These are phyloP conservation scores for Sebastiscus albofasciatus DNA, from an alignment of 2,797 vertebrate species.

Conservation along the genomic window DNA sequence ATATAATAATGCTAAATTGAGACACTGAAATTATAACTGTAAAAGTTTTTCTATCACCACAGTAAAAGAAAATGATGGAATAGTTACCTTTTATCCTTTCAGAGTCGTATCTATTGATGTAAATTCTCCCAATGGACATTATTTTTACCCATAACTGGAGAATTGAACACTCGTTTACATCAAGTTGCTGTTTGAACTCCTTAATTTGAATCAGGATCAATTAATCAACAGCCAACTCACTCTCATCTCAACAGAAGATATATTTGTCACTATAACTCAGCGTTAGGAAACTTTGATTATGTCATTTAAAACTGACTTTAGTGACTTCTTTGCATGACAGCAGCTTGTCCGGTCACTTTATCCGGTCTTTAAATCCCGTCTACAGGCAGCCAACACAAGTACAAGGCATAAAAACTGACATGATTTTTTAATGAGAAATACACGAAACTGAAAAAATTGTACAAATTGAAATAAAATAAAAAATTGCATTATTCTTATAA, in stretches of 20 bases:
- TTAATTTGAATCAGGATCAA: not conserved
- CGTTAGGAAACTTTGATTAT: not conserved
- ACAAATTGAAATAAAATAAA: slow-evolving; percentile 88
- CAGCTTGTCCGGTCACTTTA: not conserved
- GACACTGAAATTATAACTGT: not conserved
- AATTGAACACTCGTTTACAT: not conserved
- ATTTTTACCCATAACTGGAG: not conserved
- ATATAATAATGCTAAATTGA: not conserved
- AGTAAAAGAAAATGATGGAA: no score
- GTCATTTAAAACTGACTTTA: not conserved
- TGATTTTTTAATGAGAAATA: slow-evolving; percentile 90
- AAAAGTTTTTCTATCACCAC: not conserved
- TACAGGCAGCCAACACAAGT: slow-evolving; percentile 50
- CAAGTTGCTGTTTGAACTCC: not conserved
- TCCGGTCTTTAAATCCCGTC: not conserved
- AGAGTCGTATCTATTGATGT: no score
- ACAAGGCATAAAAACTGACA: slow-evolving; percentile 83
- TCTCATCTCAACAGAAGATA: not conserved
- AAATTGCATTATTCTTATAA: slow-evolving; percentile 85
- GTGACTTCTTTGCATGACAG: not conserved
- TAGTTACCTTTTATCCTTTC: no score
- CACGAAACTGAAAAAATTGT: slow-evolving; percentile 88
- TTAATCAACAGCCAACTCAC: not conserved
- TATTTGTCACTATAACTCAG: not conserved
- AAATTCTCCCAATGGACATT: no score